Evolutionary conservation across 2,888 invertebrate genomes (phyloP).

Genomic region (Pterobdella sp.): DNA sequence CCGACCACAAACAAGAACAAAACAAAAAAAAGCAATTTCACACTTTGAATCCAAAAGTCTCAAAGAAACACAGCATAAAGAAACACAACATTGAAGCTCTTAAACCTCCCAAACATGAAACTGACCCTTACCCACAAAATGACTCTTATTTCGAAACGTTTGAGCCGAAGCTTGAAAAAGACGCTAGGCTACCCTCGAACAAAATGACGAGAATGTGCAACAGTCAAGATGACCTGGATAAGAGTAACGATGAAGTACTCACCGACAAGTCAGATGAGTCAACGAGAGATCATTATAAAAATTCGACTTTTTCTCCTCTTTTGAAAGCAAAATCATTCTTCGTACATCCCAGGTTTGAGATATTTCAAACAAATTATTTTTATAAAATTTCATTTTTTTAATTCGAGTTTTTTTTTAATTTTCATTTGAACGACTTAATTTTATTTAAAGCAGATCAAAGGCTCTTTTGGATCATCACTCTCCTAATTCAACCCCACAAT

Average conservation of each 20-base stretch:
- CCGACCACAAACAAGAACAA: too few relatives aligned
- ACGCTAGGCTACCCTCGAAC: not conserved
- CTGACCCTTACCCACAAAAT: too few relatives aligned
- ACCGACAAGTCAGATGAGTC: not conserved
- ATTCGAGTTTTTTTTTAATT: not conserved
- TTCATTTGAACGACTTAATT: not conserved
- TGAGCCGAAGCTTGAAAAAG: too few relatives aligned
- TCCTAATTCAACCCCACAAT: not conserved
- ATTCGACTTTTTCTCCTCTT: not conserved
- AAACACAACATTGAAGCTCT: too few relatives aligned
- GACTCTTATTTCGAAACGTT: too few relatives aligned
- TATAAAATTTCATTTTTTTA: not conserved
- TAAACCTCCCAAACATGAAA: too few relatives aligned
- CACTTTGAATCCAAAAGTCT: too few relatives aligned
- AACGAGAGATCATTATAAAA: not conserved
- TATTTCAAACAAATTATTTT: not conserved
- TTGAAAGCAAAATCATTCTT: not conserved
- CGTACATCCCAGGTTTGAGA: not conserved
- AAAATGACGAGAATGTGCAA: not conserved
- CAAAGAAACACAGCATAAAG: too few relatives aligned
- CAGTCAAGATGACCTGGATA: slow-evolving; percentile 1
- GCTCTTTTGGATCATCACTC: not conserved
- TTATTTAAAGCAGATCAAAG: not conserved
- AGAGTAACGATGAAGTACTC: not conserved
- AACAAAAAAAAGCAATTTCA: too few relatives aligned